These are phyloP conservation scores for Ochropacha duplaris DNA, from an alignment of 2,888 invertebrate species.

Conservation along the genomic window DNA sequence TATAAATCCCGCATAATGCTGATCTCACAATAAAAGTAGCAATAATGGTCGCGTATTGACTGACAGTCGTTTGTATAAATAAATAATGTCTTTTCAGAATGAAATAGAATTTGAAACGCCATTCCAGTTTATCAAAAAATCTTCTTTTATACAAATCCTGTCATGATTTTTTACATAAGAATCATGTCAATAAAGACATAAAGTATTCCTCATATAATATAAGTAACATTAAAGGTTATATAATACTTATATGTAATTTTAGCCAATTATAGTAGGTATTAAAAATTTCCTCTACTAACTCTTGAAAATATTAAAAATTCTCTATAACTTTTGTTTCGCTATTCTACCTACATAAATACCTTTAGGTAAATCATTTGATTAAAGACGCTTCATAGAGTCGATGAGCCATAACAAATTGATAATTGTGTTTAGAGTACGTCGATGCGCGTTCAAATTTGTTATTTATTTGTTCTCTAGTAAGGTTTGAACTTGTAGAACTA, in stretches of 20 bases:
- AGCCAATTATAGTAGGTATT: not conserved
- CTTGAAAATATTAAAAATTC: conserved; percentile 29
- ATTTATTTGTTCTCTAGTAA: conserved; percentile 94
- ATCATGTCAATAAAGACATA: too few species aligned
- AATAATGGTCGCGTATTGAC: too few species aligned
- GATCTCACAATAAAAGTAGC: too few species aligned
- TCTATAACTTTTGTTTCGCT: not conserved
- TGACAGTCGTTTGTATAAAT: too few species aligned
- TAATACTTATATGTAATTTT: not conserved
- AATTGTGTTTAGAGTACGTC: conserved; percentile 9
- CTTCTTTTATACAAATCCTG: too few species aligned
- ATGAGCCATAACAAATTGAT: conserved; percentile 8
- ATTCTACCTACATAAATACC: not conserved
- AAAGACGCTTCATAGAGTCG: not conserved
- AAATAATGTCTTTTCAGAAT: too few species aligned
- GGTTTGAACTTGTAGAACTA: conserved; percentile 94
- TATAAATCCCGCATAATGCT: too few species aligned
- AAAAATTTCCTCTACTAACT: conserved; percentile 2
- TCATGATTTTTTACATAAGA: not conserved
- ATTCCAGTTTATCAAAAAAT: too few species aligned
- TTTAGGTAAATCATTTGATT: not conserved
- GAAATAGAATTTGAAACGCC: too few species aligned
- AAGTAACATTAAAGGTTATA: conserved; percentile 1
- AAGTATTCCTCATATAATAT: not conserved
- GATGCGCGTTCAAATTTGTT: conserved; percentile 22